Conservation (phyloP, 2,797 vertebrate species). For the Crenuchus spilurus region DNA sequence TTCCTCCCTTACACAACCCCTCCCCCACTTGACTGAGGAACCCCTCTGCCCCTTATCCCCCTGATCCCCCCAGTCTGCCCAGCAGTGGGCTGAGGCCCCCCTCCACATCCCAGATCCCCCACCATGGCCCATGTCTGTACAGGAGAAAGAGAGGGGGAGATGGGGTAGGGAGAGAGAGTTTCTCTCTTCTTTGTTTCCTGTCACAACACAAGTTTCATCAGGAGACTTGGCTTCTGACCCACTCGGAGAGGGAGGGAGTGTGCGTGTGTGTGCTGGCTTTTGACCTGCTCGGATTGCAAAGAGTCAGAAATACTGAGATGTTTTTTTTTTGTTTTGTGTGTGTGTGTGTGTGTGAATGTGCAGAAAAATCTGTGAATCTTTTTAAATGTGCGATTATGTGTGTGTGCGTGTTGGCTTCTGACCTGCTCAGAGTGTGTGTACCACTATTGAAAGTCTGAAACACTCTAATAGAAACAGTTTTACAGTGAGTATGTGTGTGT, state of each 20-base stretch:
- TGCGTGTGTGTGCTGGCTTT: conserved; percentile 1
- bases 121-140: conserved; percentile 22
- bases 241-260: conserved; percentile 9
- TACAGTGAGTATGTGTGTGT: not conserved
- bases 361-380: not conserved
- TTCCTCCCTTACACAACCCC: conserved; percentile 19
- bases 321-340: conserved; percentile 3
- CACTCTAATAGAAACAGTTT: not conserved
- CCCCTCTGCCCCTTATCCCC: conserved; percentile 7
- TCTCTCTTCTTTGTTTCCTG: conserved; percentile 43
- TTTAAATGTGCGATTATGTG: not conserved
- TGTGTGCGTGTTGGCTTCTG: not conserved
- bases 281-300: conserved; percentile 32
- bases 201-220: conserved; percentile 43
- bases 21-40: conserved; percentile 5
- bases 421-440: not conserved
- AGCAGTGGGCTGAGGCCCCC: not conserved
- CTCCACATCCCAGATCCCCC: conserved; percentile 24
- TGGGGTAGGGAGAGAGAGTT: conserved; percentile 4
- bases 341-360: conserved; percentile 1
- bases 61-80: not conserved
- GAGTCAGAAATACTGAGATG: conserved; percentile 14
- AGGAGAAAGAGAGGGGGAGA: not conserved
- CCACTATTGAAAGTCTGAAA: too few species aligned
- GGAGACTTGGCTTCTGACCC: conserved; percentile 40